Percentiles rank a stretch among this genome's conserved stretches.
Conservation (phyloP, 2,113 vertebrate genomes). For the Muscicapa adusta region DNA sequence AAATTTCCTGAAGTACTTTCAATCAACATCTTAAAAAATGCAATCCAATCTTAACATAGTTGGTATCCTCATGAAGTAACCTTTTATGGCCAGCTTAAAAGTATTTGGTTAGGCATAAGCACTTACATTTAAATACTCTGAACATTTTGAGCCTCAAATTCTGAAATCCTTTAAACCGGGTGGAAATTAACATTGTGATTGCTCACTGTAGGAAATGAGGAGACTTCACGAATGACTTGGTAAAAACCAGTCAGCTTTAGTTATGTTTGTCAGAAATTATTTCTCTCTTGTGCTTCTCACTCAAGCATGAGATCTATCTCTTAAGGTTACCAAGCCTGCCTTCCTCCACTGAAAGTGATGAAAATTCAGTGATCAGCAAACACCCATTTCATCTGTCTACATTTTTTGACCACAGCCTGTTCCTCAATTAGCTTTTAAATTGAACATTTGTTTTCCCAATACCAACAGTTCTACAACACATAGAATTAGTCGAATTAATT, state of each 20-base stretch:
- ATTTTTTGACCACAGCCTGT: neutral
- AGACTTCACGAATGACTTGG: neutral
- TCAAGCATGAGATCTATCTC: rapidly evolving
- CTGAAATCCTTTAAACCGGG: neutral
- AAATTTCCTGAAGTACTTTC: slow-evolving; percentile 50
- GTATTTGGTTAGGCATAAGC: neutral
- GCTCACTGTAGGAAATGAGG: neutral
- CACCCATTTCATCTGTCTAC: neutral
- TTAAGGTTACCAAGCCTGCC: neutral
- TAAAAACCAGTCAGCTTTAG: neutral
- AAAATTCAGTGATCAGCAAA: neutral
- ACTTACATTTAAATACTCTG: neutral
- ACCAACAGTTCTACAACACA: neutral
- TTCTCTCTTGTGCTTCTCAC: neutral
- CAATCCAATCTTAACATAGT: neutral
- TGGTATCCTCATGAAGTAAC: neutral
- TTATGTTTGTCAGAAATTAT: neutral
- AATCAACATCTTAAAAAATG: slow-evolving; percentile 48
- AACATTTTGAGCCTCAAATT: neutral
- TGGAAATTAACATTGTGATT: neutral
- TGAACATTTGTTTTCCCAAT: neutral
- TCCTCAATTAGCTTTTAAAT: slow-evolving; percentile 30
- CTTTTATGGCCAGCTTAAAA: neutral
- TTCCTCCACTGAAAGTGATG: neutral
- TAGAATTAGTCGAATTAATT: slow-evolving; percentile 14